Conservation (phyloP, 2,113 vertebrate genomes). For the Forbesichthys agassizii region DNA sequence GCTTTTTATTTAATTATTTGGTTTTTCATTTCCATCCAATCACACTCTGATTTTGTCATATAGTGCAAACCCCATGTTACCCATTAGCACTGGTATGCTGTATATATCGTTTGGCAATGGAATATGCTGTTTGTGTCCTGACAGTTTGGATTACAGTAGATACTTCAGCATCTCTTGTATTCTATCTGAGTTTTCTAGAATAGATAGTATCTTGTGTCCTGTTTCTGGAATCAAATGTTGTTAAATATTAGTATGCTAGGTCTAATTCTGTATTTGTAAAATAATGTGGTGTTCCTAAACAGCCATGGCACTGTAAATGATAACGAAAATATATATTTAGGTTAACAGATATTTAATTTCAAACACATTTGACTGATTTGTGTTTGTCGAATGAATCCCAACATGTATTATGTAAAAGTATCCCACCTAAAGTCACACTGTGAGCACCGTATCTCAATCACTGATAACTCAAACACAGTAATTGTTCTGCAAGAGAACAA, state of each 20-base stretch:
- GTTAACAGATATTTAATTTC: too few species aligned
- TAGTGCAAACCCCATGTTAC: conserved; percentile 12
- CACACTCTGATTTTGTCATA: conserved; percentile 26
- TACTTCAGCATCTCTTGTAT: conserved; percentile 3
- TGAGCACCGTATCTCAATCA: conserved; percentile 57
- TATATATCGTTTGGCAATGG: conserved; percentile 14
- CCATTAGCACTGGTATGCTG: conserved; percentile 29
- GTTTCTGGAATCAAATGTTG: not conserved
- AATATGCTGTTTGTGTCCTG: conserved; percentile 6
- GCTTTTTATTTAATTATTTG: conserved; percentile 7
- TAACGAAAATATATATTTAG: too few species aligned
- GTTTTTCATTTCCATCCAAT: conserved; percentile 23
- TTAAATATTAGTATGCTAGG: too few species aligned
- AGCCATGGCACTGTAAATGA: too few species aligned
- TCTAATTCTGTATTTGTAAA: too few species aligned
- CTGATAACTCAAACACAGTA: conserved; percentile 69
- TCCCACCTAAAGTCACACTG: conserved; percentile 33
- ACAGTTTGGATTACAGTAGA: not conserved
- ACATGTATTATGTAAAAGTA: not conserved
- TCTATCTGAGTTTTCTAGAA: not conserved
- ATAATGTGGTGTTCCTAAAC: too few species aligned
- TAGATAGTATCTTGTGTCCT: not conserved
- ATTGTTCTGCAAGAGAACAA: conserved; percentile 68
- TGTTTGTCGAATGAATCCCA: not conserved
- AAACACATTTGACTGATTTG: too few species aligned